These are phyloP conservation scores for Trinorchestia longiramus DNA, from an alignment of 1,140 invertebrate species.

Conservation along the genomic window DNA sequence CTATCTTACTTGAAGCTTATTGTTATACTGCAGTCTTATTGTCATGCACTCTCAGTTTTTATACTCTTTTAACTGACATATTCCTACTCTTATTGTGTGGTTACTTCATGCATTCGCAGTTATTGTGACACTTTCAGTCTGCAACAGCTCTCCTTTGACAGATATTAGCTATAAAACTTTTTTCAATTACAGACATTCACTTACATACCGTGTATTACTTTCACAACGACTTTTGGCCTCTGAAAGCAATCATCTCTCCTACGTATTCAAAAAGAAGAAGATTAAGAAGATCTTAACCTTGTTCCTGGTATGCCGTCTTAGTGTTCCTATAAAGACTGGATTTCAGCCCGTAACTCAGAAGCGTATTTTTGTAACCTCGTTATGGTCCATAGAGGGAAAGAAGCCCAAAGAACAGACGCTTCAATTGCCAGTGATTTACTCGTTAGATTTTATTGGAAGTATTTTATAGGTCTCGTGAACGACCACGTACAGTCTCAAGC, in stretches of 20 bases:
- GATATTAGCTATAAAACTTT: too few species aligned
- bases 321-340: background rate
- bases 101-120: too few species aligned
- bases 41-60: too few species aligned
- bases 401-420: background rate
- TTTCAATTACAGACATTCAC: background rate
- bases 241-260: background rate
- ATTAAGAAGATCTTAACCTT: background rate
- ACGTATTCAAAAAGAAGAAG: too few species aligned
- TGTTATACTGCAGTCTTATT: too few species aligned
- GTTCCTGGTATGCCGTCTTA: background rate
- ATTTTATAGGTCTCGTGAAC: background rate
- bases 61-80: too few species aligned
- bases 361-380: background rate
- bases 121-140: too few species aligned
- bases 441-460: constrained; percentile 13
- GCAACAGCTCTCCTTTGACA: too few species aligned
- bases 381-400: background rate
- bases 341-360: background rate
- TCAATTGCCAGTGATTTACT: background rate
- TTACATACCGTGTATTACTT: background rate
- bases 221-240: background rate
- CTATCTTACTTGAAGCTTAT: too few species aligned
- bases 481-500: background rate
- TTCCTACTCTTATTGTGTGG: too few species aligned